These are phyloP conservation scores for Sepioteuthis lessoniana DNA, from an alignment of 2,888 invertebrate species.

Conservation along the genomic window DNA sequence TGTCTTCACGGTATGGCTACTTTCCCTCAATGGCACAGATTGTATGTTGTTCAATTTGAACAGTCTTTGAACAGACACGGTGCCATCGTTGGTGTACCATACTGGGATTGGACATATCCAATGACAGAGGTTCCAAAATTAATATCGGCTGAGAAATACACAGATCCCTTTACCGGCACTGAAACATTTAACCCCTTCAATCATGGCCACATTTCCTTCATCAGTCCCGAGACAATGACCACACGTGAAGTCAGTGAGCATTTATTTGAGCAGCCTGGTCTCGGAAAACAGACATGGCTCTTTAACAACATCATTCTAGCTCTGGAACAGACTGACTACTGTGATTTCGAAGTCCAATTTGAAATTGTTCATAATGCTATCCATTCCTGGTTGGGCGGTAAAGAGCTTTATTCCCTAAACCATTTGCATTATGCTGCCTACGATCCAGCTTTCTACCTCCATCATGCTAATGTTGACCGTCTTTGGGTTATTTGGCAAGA, in stretches of 20 bases:
- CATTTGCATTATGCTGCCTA: constrained; percentile 53
- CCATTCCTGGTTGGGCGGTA: constrained; percentile 52
- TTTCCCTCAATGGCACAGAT: constrained; percentile 59
- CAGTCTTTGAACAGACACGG: constrained; percentile 56
- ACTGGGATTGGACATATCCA: constrained; percentile 56
- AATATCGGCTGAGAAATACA: constrained; percentile 50
- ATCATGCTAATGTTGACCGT: constrained; percentile 55
- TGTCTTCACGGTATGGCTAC: constrained; percentile 59
- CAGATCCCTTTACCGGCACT: constrained; percentile 51
- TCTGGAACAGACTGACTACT: constrained; percentile 54
- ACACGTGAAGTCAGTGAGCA: constrained; percentile 52
- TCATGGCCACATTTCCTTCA: constrained; percentile 54
- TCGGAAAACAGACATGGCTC: constrained; percentile 54
- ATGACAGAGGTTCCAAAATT: constrained; percentile 52
- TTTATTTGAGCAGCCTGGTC: constrained; percentile 46
- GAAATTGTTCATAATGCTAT: constrained; percentile 57
- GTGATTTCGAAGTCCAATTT: constrained; percentile 53
- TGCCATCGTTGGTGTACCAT: constrained; percentile 55
- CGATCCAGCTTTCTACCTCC: constrained; percentile 56
- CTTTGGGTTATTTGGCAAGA: constrained; percentile 54
- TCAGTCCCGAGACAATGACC: constrained; percentile 49
- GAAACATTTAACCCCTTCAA: constrained; percentile 54
- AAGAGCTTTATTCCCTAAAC: constrained; percentile 49
- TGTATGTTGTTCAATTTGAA: constrained; percentile 58
- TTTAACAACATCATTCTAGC: constrained; percentile 54